Evolutionary conservation across 2,888 invertebrate species (phyloP).

Genomic region (Macrophya alboannulata): DNA sequence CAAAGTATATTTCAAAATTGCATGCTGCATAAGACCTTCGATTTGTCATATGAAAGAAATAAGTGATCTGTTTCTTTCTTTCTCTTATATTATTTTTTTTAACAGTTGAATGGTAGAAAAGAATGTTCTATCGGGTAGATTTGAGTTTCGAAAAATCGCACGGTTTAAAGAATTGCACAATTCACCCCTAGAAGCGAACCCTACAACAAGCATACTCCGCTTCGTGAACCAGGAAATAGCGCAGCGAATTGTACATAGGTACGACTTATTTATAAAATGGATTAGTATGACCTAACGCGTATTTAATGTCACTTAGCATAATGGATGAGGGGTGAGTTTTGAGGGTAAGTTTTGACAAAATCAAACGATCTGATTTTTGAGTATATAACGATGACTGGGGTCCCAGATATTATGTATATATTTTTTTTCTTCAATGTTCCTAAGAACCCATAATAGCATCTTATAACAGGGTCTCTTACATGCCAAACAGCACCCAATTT

Average conservation of each 20-base stretch:
- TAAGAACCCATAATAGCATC: neutral
- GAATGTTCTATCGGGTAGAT: neutral
- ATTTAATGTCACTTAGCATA: neutral
- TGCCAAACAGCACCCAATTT: neutral
- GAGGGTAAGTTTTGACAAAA: neutral
- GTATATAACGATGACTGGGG: neutral
- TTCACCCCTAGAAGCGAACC: slow-evolving; percentile 13
- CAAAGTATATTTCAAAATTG: no score
- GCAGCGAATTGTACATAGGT: neutral
- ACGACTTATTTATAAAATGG: slow-evolving; percentile 16
- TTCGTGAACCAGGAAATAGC: neutral
- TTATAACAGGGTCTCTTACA: neutral
- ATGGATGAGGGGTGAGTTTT: neutral
- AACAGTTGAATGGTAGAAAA: neutral
- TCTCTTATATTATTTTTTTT: neutral
- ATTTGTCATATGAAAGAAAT: no score
- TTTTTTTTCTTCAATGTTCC: neutral
- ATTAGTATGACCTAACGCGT: neutral
- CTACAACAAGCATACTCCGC: neutral
- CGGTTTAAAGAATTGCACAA: neutral
- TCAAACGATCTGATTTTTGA: neutral
- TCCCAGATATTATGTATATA: neutral
- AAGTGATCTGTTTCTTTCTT: neutral
- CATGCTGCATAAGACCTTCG: no score
- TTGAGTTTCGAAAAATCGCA: neutral